Evolutionary conservation across 2,888 invertebrate species (phyloP).

Genomic region (Agonopterix heracliana): DNA sequence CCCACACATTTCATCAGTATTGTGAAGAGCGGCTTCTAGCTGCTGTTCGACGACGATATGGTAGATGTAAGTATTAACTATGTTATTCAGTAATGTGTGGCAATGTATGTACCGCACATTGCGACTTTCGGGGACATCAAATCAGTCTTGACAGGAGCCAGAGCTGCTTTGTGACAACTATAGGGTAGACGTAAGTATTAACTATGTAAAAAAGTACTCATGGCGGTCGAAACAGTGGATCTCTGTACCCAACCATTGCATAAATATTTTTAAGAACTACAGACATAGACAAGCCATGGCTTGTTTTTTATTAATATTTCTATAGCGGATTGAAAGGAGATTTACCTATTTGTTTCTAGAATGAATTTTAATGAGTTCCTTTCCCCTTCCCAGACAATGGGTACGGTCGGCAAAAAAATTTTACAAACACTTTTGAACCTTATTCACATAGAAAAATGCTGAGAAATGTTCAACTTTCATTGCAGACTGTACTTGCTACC

Average conservation of each 20-base stretch:
- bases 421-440: too few species aligned
- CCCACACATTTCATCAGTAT: conserved; percentile 99
- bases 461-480: too few species aligned
- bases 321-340: too few species aligned
- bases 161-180: conserved; percentile 97
- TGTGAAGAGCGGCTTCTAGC: conserved; percentile 99
- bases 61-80: conserved; percentile 90
- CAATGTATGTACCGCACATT: conserved; percentile 46
- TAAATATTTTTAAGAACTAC: conserved; percentile 97
- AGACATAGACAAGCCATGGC: too few species aligned
- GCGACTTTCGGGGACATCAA: conserved; percentile 99
- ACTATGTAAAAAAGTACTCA: conserved; percentile 64
- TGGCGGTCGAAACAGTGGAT: conserved; percentile 98
- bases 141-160: conserved; percentile 99
- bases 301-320: too few species aligned
- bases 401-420: too few species aligned
- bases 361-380: too few species aligned
- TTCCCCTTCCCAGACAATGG: too few species aligned
- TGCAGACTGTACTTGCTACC: too few species aligned
- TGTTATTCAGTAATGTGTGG: background rate
- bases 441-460: too few species aligned
- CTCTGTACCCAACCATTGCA: conserved; percentile 98
- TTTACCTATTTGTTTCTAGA: too few species aligned
- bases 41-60: conserved; percentile 99
- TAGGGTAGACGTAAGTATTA: conserved; percentile 96